A percentile compares a stretch with the other conserved stretches of the same genome.
These are phyloP conservation scores for Aspidiotus destructor DNA, from an alignment of 2,888 invertebrate genomes.

Conservation along the genomic window DNA sequence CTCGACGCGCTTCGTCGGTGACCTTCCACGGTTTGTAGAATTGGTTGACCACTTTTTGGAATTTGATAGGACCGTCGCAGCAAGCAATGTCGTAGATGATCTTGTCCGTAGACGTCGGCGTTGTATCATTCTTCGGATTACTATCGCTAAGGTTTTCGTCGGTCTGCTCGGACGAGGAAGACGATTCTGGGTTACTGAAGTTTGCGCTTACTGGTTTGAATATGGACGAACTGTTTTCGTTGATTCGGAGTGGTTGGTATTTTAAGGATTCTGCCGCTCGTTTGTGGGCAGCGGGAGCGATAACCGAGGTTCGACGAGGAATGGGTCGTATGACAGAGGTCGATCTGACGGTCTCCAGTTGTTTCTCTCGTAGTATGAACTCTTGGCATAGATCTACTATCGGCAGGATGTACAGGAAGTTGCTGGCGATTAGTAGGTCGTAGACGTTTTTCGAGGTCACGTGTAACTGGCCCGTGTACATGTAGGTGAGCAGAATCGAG, in stretches of 20 bases:
- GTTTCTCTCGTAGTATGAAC: constrained; percentile 42
- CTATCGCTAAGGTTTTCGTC: background rate
- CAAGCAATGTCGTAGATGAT: constrained; percentile 72
- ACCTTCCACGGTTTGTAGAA: constrained; percentile 52
- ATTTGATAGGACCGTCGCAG: constrained; percentile 81
- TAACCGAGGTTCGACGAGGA: constrained; percentile 42
- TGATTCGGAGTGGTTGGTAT: constrained; percentile 24
- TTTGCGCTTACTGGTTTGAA: constrained; percentile 14
- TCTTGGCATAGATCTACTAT: constrained; percentile 59
- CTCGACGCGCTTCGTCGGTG: constrained; percentile 52
- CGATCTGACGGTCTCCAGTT: constrained; percentile 39
- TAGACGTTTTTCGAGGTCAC: constrained; percentile 61
- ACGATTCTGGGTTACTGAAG: no score
- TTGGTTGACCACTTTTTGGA: constrained; percentile 73
- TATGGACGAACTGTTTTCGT: constrained; percentile 15
- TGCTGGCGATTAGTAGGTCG: constrained; percentile 59
- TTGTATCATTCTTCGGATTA: background rate
- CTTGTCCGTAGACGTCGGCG: constrained; percentile 31
- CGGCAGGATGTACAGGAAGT: constrained; percentile 62
- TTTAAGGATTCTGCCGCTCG: background rate
- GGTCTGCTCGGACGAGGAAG: background rate
- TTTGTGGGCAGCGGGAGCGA: constrained; percentile 39
- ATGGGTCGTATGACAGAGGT: constrained; percentile 49
- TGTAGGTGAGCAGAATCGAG: constrained; percentile 58
- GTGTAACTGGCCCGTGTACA: constrained; percentile 64